These are phyloP conservation scores for Perizoma flavofasciatum DNA, from an alignment of 2,888 invertebrate genomes.

Conservation along the genomic window DNA sequence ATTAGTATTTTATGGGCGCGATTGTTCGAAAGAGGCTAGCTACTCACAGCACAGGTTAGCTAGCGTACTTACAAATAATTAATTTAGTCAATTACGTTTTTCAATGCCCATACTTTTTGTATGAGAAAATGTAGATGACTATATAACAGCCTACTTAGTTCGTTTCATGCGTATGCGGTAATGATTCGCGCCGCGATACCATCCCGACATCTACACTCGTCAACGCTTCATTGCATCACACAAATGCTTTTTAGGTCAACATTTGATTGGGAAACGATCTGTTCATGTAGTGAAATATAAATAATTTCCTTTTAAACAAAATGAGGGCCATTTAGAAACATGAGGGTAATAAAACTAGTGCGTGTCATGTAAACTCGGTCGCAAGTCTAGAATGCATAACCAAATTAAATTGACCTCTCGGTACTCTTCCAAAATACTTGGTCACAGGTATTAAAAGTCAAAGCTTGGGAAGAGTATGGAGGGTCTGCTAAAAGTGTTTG, in stretches of 20 bases:
- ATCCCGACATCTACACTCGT: slow-evolving; percentile 65
- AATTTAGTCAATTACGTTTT: too few relatives aligned
- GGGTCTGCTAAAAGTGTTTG: slow-evolving; percentile 58
- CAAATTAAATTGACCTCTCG: slow-evolving; percentile 58
- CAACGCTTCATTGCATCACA: slow-evolving; percentile 75
- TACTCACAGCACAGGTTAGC: too few relatives aligned
- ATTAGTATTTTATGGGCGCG: too few relatives aligned
- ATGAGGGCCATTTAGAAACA: slow-evolving; percentile 84
- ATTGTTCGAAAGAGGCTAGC: too few relatives aligned
- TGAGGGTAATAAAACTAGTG: slow-evolving; percentile 84
- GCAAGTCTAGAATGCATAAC: slow-evolving; percentile 62
- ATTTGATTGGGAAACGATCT: slow-evolving; percentile 81
- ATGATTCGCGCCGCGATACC: slow-evolving; percentile 60
- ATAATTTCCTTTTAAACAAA: slow-evolving; percentile 80
- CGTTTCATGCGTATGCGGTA: slow-evolving; percentile 39
- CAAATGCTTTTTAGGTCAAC: slow-evolving; percentile 79
- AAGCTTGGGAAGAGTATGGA: slow-evolving; percentile 44
- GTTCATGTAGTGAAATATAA: slow-evolving; percentile 81
- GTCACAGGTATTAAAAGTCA: slow-evolving; percentile 34
- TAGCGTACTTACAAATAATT: too few relatives aligned
- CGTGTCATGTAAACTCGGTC: slow-evolving; percentile 79
- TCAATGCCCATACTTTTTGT: too few relatives aligned
- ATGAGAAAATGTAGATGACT: not conserved
- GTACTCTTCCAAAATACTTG: slow-evolving; percentile 45
- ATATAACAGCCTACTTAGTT: not conserved